Evolutionary conservation across 2,888 invertebrate genomes (phyloP), one percentile per base, ranked within the genome.

Genomic region (Acleris literana): DNA sequence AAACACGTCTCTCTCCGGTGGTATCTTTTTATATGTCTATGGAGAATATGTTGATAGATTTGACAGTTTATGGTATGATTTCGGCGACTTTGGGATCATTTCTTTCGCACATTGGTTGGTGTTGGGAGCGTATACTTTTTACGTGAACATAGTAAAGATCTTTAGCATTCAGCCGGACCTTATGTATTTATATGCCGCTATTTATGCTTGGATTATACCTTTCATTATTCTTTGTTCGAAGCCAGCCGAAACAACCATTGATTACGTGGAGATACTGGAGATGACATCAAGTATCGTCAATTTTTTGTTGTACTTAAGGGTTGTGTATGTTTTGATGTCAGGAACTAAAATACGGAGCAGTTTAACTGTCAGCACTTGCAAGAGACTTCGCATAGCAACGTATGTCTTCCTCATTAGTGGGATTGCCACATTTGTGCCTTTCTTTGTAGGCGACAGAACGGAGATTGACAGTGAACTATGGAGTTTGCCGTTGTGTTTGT

Each of bases 131-230:
- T 64, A 64, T 46, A 58, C 57, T 16, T 58, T 58, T n/a, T 64
- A 64, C 17, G 7, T 58, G 33, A 33, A 64, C 17, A 52, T 64
- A n/a, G 63, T 64, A 1, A 64, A 64, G 18, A 39, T 64, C 11
- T 64, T 64, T 17, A 52, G 46, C 16, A 6, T 52, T 3, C 46
- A 44, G 18, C 18, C 63, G 13, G 9, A 44, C 3, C 29, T n/a
- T 1, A 3, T 64, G 9, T 64, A 64, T 43, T 52, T 64, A 18
- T 58, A 53, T 13, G 43, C 57, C 4, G 33, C n/a, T 33, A 5
- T 52, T 6, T 58, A 29, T 5, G 63, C 33, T 29, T 64, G 63
- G 63, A n/a, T 18, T 4, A 18, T 39, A 1, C 63, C 57, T 2
- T 29, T 18, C 4, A 2, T 46, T 13, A 11, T 57, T 7, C n/a